Percentiles rank a stretch among this genome's conserved stretches.
Conservation (phyloP, 2,113 vertebrate species). For the Pantherophis guttatus region DNA sequence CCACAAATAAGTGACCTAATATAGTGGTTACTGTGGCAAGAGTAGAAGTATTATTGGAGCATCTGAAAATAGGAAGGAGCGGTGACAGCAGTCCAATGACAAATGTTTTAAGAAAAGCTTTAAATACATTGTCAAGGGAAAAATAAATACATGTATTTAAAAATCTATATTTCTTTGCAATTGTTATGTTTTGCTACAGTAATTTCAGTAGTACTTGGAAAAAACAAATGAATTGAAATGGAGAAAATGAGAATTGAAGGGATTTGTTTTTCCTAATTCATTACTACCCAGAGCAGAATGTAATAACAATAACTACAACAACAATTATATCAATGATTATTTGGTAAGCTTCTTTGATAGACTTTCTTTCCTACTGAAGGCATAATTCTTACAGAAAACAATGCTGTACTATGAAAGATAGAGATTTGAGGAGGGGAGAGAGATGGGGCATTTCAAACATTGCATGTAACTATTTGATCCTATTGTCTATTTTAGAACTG, state of each 20-base stretch:
- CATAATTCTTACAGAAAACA: neutral
- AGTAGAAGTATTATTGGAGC: neutral
- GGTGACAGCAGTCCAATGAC: neutral
- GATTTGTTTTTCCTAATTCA: neutral
- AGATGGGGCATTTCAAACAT: neutral
- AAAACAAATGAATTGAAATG: neutral
- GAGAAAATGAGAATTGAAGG: neutral
- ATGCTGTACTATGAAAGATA: neutral
- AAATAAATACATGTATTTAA: neutral
- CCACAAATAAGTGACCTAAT: conserved; percentile 45
- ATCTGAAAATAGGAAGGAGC: neutral
- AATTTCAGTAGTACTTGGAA: neutral
- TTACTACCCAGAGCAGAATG: neutral
- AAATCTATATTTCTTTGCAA: neutral
- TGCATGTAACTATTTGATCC: neutral
- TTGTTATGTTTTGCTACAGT: neutral
- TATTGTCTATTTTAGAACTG: neutral
- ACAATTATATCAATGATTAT: neutral
- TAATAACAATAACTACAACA: neutral
- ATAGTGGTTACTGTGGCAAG: conserved; percentile 14
- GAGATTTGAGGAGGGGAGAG: neutral
- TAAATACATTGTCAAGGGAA: neutral
- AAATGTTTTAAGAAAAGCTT: conserved; percentile 1
- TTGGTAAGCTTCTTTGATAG: neutral
- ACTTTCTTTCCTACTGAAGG: neutral